A percentile compares a stretch with the other conserved stretches of the same genome.
These are phyloP conservation scores for Prietella phreatophila DNA, from an alignment of 2,113 vertebrate species.

Conservation along the genomic window DNA sequence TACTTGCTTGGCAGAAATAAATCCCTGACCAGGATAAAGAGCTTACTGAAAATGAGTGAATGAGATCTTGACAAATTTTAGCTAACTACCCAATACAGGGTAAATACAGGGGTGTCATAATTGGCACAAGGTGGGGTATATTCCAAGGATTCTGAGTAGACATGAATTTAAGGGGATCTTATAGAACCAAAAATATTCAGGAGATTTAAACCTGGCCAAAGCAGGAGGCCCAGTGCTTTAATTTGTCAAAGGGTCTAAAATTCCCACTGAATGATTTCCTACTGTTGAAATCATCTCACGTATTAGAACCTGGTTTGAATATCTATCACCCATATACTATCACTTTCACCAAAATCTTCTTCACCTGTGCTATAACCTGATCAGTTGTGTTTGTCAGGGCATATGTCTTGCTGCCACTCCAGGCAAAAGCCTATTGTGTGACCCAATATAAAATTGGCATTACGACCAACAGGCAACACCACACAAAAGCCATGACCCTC, in stretches of 20 bases:
- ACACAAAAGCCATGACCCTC: not conserved
- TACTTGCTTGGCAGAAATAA: too few species aligned
- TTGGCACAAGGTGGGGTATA: too few species aligned
- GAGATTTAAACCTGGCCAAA: not conserved
- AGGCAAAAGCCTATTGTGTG: not conserved
- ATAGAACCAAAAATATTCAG: not conserved
- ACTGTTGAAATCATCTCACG: not conserved
- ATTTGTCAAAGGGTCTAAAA: not conserved
- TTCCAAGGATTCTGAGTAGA: too few species aligned
- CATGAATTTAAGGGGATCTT: not conserved
- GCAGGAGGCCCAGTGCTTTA: not conserved
- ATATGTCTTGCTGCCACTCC: not conserved
- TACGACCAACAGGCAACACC: not conserved
- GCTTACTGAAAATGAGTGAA: too few species aligned
- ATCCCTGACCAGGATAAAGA: too few species aligned
- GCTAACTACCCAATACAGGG: too few species aligned
- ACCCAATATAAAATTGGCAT: not conserved
- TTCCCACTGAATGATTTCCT: not conserved
- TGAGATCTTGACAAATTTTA: too few species aligned
- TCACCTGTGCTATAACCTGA: not conserved
- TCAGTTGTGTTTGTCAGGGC: not conserved
- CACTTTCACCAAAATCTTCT: not conserved
- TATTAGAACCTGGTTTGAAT: not conserved
- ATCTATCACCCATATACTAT: not conserved
- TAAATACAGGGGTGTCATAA: too few species aligned